These are phyloP conservation scores for Octodonta nipae DNA, from an alignment of 2,888 invertebrate species.

Conservation along the genomic window DNA sequence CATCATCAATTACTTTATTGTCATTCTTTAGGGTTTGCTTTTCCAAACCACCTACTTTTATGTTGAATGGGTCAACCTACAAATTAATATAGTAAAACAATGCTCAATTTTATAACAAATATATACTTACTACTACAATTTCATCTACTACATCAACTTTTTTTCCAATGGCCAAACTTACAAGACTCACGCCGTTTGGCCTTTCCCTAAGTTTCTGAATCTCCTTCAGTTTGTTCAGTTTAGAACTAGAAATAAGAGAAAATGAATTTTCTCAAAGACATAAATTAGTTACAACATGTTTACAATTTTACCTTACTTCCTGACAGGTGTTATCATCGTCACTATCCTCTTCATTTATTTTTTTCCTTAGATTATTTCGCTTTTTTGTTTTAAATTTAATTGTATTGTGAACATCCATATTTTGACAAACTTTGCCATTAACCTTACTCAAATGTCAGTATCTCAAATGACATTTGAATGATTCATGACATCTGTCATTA, in stretches of 20 bases:
- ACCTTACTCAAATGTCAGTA: no score
- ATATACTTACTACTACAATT: conserved; percentile 25
- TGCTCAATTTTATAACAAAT: no score
- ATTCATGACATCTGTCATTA: no score
- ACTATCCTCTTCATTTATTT: conserved; percentile 36
- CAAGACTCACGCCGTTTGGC: conserved; percentile 72
- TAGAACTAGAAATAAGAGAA: conserved; percentile 37
- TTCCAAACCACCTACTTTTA: conserved; percentile 75
- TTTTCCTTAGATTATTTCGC: conserved; percentile 41
- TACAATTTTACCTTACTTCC: conserved; percentile 25
- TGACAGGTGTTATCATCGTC: conserved; percentile 28
- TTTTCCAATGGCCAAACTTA: conserved; percentile 64
- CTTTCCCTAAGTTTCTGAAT: conserved; percentile 71
- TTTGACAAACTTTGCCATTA: no score
- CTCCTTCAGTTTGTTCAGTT: conserved; percentile 71
- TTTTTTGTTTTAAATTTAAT: conserved; percentile 40
- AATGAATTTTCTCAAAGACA: no score
- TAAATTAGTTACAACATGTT: no score
- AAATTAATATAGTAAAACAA: conserved; percentile 12
- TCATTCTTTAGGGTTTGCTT: conserved; percentile 70
- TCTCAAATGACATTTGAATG: no score
- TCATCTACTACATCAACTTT: conserved; percentile 44
- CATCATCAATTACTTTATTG: conserved; percentile 74
- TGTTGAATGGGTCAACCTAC: conserved; percentile 59
- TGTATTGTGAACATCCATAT: no score